Evolutionary conservation across 2,113 vertebrate species (phyloP), one percentile per base, ranked within the genome.

Genomic region (Parotia lawesii): DNA sequence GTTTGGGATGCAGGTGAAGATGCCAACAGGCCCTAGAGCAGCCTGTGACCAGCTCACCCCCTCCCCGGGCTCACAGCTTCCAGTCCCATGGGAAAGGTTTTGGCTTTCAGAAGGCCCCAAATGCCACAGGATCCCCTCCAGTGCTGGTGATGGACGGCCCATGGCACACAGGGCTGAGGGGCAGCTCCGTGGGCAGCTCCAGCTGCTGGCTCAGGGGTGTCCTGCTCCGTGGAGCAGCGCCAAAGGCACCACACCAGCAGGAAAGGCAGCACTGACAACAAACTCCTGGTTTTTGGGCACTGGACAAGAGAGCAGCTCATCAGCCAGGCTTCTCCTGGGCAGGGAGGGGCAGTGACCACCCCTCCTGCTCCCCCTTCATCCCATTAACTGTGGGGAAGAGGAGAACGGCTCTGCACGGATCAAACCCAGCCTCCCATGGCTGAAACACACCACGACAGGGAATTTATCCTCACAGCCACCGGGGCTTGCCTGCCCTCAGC

Each of bases 141-240:
- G 24, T 0, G 11, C 47, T 15, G 25, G 9, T 10, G 33, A 11
- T 15, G 47, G 28, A 21, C 8, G 31, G 73, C 8, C 48, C 7
- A 0, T 10, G 53, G 40, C 50, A 56, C 0, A 0, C 79, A 42
- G 44, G 37, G 67, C 14, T 31, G 44, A 76, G 40, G 24, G n/a
- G 21, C 29, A 72, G 58, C 79, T 67, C 57, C 11, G 2, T 42
- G n/a, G 24, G 61, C 3, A 56, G 45, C 61, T 62, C 15, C 56
- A 74, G 65, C 15, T 24, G 38, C 45, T 65, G 72, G 24, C 10
- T 28, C 5, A 2, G 47, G 73, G 58, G 5, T n/a, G 33, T 58
- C 15, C 76, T 16, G 40, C 5, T 31, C 35, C 13, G 1, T 2
- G 12, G 15, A 40, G 54, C 60, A 76, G 71, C 7, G 7, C 40